These are phyloP conservation scores for Eospalax fontanierii DNA, from an alignment of 2,797 vertebrate genomes.

Conservation along the genomic window DNA sequence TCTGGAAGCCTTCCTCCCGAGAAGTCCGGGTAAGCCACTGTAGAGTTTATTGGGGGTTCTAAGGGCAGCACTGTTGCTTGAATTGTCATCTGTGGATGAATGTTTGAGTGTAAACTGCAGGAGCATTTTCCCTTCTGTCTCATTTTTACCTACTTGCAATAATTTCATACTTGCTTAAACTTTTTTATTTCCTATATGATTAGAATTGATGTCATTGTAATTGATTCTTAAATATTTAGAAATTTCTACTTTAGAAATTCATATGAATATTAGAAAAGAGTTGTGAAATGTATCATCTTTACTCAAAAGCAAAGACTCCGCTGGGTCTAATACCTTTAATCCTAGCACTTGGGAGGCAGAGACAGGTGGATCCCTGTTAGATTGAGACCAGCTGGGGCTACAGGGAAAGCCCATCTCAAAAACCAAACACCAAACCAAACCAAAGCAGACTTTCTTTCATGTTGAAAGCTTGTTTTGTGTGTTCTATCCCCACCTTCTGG, in stretches of 20 bases:
- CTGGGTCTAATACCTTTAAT: too few relatives aligned
- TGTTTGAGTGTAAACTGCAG: conserved; percentile 31
- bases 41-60: background rate
- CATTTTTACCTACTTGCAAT: conserved; percentile 45
- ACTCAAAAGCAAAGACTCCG: conserved; percentile 9
- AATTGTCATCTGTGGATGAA: background rate
- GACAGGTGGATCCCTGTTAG: background rate
- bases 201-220: conserved; percentile 41
- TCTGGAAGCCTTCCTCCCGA: conserved; percentile 98
- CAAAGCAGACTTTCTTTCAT: background rate
- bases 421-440: too few relatives aligned
- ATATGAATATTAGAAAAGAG: conserved; percentile 47
- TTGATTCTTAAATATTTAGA: conserved; percentile 62
- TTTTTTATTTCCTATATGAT: conserved; percentile 27
- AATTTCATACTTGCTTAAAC: conserved; percentile 34
- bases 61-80: background rate
- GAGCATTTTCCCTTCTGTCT: conserved; percentile 53
- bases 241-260: conserved; percentile 54
- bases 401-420: too few relatives aligned
- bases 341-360: background rate
- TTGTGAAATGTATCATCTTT: conserved; percentile 61
- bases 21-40: conserved; percentile 96
- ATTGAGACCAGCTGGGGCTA: too few relatives aligned
- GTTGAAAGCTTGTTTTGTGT: background rate
- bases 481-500: background rate